Evolutionary conservation across 2,888 invertebrate genomes (phyloP).

Genomic region (Stictocephala bisonia): DNA sequence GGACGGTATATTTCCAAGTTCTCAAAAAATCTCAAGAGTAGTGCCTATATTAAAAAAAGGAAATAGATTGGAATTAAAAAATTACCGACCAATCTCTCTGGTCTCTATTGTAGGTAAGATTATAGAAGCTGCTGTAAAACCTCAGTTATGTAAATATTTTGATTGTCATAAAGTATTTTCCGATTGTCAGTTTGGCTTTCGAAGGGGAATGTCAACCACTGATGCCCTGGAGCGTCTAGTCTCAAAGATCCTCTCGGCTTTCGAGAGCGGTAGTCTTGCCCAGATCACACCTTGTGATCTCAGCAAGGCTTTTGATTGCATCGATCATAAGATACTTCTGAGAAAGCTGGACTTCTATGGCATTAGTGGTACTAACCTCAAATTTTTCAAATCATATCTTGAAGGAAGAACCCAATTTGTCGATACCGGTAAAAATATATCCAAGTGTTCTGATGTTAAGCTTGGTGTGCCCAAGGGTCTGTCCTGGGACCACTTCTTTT

Average conservation of each 20-base stretch:
- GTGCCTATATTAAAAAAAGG: slow-evolving; percentile 4
- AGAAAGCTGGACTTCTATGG: background rate
- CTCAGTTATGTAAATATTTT: background rate
- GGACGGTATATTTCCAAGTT: slow-evolving; percentile 2
- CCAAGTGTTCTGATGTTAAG: background rate
- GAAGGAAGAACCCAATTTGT: background rate
- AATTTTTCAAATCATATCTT: background rate
- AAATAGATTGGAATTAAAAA: background rate
- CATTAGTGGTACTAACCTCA: background rate
- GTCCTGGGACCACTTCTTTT: background rate
- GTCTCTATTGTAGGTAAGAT: background rate
- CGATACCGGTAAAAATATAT: background rate
- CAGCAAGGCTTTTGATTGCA: background rate
- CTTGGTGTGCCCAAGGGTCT: no score
- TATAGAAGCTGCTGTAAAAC: background rate
- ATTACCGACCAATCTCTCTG: slow-evolving; percentile 7
- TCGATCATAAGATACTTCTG: background rate
- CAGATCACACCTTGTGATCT: background rate
- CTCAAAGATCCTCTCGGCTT: background rate
- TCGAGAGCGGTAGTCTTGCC: background rate
- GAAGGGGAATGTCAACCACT: background rate
- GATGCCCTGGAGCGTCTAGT: background rate
- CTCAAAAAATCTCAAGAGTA: background rate
- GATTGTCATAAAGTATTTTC: background rate
- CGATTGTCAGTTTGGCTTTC: background rate